Percentiles rank a stretch among this genome's conserved stretches.
phyloP scores from a whole-genome alignment of 2,113 vertebrate genomes.

The Callaeas wilsoni region DNA sequence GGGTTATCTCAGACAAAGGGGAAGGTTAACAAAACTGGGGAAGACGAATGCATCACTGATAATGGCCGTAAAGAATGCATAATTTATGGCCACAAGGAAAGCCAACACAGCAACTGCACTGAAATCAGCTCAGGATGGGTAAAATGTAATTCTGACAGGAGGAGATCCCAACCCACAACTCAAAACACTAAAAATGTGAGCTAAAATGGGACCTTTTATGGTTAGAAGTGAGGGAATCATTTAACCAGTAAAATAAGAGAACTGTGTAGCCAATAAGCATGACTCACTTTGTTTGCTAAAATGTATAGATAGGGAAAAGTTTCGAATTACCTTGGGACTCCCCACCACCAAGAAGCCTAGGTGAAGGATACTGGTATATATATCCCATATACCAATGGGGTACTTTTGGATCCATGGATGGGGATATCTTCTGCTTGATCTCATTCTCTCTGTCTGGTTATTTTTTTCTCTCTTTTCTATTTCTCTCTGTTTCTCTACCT shows the following conservation, averaged over 20 bases:
- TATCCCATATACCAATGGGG: background rate
- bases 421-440: background rate
- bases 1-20: background rate
- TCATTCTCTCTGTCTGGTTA: background rate
- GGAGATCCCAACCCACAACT: background rate
- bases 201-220: background rate
- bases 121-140: background rate
- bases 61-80: background rate
- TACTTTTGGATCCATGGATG: background rate
- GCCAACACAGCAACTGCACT: background rate
- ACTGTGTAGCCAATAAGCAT: background rate
- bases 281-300: background rate
- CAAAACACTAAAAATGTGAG: background rate
- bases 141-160: background rate
- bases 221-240: background rate
- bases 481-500: background rate
- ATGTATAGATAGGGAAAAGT: background rate
- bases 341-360: background rate
- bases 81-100: background rate
- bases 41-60: background rate
- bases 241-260: background rate
- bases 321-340: background rate
- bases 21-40: background rate
- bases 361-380: background rate
- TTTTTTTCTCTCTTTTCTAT: background rate